phyloP scores from a whole-genome alignment of 2,888 invertebrate species.

The Cyrtodaria siliqua region DNA sequence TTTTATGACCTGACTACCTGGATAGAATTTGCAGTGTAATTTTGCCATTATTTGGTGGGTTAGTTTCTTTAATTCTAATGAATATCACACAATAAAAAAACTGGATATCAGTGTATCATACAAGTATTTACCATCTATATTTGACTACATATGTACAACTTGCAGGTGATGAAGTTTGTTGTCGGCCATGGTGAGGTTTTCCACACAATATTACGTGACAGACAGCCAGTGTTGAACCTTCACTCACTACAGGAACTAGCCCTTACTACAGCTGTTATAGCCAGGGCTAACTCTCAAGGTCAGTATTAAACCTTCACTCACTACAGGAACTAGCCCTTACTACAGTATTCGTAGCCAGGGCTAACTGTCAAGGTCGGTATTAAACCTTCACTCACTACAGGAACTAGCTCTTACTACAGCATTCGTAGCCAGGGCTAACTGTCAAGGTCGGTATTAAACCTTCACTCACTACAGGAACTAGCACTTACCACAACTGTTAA shows the following conservation, averaged over 20 bases:
- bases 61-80: no score
- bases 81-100: no score
- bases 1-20: no score
- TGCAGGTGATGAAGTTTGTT: constrained; percentile 90
- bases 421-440: constrained; percentile 90
- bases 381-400: constrained; percentile 90
- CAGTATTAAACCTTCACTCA: no score
- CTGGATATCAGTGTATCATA: no score
- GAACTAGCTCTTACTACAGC: constrained; percentile 93
- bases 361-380: constrained; percentile 87
- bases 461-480: constrained; percentile 91
- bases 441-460: constrained; percentile 86
- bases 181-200: constrained; percentile 94
- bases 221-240: constrained; percentile 89
- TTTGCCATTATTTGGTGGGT: no score
- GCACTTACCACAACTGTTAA: constrained; percentile 92
- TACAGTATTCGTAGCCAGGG: constrained; percentile 91
- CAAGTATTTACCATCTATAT: no score
- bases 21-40: no score
- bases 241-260: constrained; percentile 92
- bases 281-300: constrained; percentile 88
- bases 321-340: constrained; percentile 92
- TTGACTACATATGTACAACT: no score
- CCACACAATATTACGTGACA: constrained; percentile 91
- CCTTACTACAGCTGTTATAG: constrained; percentile 91